These are phyloP conservation scores for Notamacropus eugenii DNA, from an alignment of 2,797 vertebrate species.

Conservation along the genomic window DNA sequence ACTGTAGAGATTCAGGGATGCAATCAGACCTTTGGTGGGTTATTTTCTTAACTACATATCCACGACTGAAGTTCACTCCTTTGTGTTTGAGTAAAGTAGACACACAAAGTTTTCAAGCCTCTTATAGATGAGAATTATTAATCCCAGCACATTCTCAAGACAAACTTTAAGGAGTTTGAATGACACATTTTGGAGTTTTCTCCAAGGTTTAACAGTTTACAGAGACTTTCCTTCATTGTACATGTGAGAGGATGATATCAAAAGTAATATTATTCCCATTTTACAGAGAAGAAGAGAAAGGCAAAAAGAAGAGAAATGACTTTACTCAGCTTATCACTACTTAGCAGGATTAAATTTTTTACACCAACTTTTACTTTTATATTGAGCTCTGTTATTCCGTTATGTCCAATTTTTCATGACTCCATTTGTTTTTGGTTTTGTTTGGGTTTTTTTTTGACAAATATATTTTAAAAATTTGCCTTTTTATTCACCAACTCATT, in stretches of 20 bases:
- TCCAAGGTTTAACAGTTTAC: background rate
- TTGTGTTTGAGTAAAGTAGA: background rate
- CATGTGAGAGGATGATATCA: background rate
- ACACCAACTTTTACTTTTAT: background rate
- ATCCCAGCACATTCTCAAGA: background rate
- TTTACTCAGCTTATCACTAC: background rate
- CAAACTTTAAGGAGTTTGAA: background rate
- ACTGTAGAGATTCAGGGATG: constrained; percentile 57
- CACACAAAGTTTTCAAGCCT: background rate
- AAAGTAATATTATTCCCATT: background rate
- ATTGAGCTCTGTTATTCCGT: background rate
- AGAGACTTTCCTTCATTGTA: background rate
- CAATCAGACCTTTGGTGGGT: background rate
- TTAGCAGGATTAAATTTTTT: background rate
- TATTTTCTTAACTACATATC: background rate
- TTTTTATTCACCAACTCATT: background rate
- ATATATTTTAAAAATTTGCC: background rate
- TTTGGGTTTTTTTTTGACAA: background rate
- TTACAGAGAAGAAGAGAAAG: background rate
- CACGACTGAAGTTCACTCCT: background rate
- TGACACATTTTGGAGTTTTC: background rate
- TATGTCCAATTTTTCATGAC: background rate
- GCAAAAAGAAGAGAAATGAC: background rate
- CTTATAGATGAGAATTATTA: background rate
- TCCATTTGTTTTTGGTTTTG: background rate